phyloP scores from a whole-genome alignment of 2,888 invertebrate species.

The Macrophya alboannulata region DNA sequence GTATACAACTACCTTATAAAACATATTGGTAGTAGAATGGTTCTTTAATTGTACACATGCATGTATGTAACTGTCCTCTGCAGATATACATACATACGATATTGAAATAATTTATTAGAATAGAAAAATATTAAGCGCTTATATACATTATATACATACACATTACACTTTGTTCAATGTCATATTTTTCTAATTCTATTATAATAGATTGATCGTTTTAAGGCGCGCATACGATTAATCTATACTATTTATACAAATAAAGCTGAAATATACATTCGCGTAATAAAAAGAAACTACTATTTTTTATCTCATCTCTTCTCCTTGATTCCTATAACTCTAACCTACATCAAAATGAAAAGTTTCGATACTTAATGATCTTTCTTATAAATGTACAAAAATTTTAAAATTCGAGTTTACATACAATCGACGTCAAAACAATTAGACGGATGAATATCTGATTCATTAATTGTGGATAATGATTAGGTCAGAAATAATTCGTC shows the following conservation, averaged over 20 bases:
- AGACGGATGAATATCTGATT: too few species aligned
- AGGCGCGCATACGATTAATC: constrained; percentile 3
- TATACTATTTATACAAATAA: background rate
- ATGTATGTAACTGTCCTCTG: constrained; percentile 33
- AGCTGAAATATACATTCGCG: constrained; percentile 25
- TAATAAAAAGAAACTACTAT: background rate
- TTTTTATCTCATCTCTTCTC: background rate
- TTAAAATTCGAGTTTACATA: too few species aligned
- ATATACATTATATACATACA: background rate
- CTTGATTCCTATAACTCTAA: background rate
- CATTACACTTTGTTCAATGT: constrained; percentile 55
- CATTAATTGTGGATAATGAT: too few species aligned
- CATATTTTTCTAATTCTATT: constrained; percentile 64
- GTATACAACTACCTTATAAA: background rate
- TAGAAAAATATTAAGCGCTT: constrained; percentile 55
- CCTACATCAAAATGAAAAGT: background rate
- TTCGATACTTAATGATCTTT: too few species aligned
- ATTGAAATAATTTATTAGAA: constrained; percentile 58
- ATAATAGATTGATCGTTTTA: constrained; percentile 27
- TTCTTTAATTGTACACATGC: background rate
- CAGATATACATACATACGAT: constrained; percentile 44
- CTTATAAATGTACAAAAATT: too few species aligned
- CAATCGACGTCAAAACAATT: too few species aligned
- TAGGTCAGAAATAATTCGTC: too few species aligned
- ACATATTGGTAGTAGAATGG: background rate